Base-by-base conservation (phyloP, 2,888 invertebrate species). In the Crossocerus cetratus region DNA sequence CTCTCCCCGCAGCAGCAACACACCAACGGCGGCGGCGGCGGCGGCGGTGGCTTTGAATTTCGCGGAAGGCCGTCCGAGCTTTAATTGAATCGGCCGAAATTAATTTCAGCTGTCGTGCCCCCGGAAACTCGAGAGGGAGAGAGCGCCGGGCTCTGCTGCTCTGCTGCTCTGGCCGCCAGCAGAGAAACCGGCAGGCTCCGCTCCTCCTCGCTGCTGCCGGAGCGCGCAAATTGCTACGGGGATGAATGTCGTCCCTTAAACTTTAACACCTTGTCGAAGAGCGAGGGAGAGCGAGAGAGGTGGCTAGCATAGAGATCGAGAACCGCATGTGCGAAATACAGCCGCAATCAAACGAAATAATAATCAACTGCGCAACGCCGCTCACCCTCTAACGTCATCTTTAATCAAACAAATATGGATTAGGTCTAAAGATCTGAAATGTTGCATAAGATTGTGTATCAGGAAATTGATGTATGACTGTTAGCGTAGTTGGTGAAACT, bases 41-140 rank as follows among this genome's bases (percentile, higher is more conserved):
- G 32, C 44, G 57, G 59, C 20, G 65, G 56, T 62, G 65, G 67
- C 70, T 70, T 61, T 71, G 80, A 76, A 78, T 80, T 76, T 76
- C 76, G 83, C 72, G 78, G 83, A 83, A 81, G 81, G 81, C 78
- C 76, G 83, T 84, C 84, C 82, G 62, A 74, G 76, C 76, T 78
- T 87, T 88, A 87, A 88, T 88, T 88, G 88, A 87, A 87, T 88
- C 86, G 83, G 82, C 82, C 81, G 82, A 87, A 87, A 88, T 87
- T 87, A 88, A 88, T 88, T 87, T 87, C 86, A 86, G 86, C 84
- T 83, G 83, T 83, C 78, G 80, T 77, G 71, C 76, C 76, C 80
- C 77, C 79, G 77, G 74, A 83, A 83, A 84, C 81, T 84, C 83
- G 76, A 81, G 76, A 79, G 81, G 74, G 77, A 72, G 77, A 72